Base-by-base conservation (phyloP, 2,797 vertebrate species). In the Austrolebias charrua region DNA sequence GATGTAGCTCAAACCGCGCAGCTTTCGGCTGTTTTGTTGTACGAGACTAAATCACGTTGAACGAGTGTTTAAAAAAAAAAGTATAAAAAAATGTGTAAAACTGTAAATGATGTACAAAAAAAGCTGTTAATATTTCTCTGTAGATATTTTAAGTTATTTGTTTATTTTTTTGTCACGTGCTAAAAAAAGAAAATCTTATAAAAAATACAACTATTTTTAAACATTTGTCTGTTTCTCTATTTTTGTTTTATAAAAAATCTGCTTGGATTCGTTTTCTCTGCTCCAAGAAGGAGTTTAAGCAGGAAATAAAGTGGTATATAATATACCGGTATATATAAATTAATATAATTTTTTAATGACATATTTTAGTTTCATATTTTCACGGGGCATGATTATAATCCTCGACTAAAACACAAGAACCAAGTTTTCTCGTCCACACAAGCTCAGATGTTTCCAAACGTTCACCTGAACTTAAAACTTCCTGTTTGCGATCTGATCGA, bases 61-160 rank as follows among this genome's bases (percentile, higher is more conserved):
- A 52, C 31, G 12, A n/a, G 80, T 76, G 68, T 78, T 52, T 59
- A 77, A 81, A 87, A 92, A 82, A 75, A 13, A 16, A 9, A 10
- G n/a, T n/a, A 44, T 67, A 73, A 93, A 91, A 94, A 95, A 94
- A 95, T 19, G 84, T 90, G 88, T 93, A 93, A 88, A 94, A 95
- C 76, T 76, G 84, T 95, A 92, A 86, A 91, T 91, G 94, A 88
- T 94, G 89, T 90, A 94, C 85, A 93, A 94, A 95, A 94, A 95
- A 94, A 93, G 89, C 85, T 94, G 89, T 95, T 88, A 92, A 96
- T 95, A 93, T 90, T 90, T 92, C 87, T 43, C 93, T 97, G 95
- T 99, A 97, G 95, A 97, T 96, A 96, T 92, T 33, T 24, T 78
- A 75, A 95, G 93, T 97, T 98, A 98, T 98, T 93, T 24, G 24